phyloP scores from a whole-genome alignment of 2,113 vertebrate genomes.

The Melanerpes formicivorus region DNA sequence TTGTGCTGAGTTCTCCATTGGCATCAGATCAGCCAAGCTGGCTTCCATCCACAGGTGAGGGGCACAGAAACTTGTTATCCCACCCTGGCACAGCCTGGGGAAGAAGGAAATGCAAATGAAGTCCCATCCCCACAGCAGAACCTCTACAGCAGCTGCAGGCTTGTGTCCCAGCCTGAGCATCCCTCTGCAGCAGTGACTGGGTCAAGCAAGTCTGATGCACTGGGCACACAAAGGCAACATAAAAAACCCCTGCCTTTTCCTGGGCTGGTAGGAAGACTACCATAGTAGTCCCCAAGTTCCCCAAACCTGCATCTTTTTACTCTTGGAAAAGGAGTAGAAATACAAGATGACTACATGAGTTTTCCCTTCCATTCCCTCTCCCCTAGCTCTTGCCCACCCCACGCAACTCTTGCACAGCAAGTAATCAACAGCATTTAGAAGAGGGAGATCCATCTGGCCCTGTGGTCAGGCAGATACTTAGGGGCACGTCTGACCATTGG shows the following conservation, averaged over 20 bases:
- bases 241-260: background rate
- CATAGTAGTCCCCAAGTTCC: background rate
- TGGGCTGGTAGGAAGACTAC: background rate
- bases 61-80: background rate
- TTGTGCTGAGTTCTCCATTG: slow-evolving; percentile 81
- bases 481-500: background rate
- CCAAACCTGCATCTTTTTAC: background rate
- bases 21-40: slow-evolving; percentile 82
- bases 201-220: background rate
- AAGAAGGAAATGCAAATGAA: background rate
- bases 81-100: background rate
- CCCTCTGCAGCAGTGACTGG: fast-evolving
- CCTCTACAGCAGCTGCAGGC: background rate
- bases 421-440: background rate
- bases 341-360: fast-evolving
- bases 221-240: fast-evolving
- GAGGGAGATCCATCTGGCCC: background rate
- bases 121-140: background rate
- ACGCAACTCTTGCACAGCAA: fast-evolving
- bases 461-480: fast-evolving
- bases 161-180: background rate
- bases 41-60: slow-evolving; percentile 83
- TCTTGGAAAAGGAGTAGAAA: background rate
- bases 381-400: background rate
- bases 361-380: fast-evolving